Evolutionary conservation across 2,888 invertebrate species (phyloP), one percentile per base, ranked within the genome.

Genomic region (Eulithis testata): DNA sequence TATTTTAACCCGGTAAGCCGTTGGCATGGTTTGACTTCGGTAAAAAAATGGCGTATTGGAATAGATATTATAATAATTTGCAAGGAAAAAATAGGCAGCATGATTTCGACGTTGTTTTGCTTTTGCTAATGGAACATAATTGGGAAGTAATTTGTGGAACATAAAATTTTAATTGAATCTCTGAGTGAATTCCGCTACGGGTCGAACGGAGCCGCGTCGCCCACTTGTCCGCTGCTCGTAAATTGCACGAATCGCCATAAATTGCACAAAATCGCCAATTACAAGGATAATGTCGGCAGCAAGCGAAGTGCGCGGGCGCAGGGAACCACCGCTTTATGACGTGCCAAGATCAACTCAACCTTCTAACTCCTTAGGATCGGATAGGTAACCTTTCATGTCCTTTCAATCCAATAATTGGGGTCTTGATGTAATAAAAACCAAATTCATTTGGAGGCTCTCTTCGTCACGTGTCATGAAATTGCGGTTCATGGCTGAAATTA

Each of bases 191-290:
- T 89, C 86, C 74, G 79, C 81, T 76, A 77, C 75, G 77, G 76
- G 70, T 74, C 75, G 75, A 76, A 80, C 74, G 85, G 84, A 83
- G 78, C 70, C 57, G 66, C 82, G 85, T 90, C 87, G 87, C 83
- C 87, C 88, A 87, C 89, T 87, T 91, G 91, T 90, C 90, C 87
- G 89, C 88, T 89, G 90, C 81, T 89, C 91, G 88, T 91, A 91
- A 92, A 91, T 91, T 91, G 88, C 85, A 77, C 73, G 85, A 85
- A 88, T 89, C 87, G 88, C 88, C 87, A 91, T 92, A 91, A 91
- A 91, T 91, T 91, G 89, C 86, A 85, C 87, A 85, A 91, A 91
- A 90, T 91, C 90, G 79, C 87, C 88, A 90, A 90, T 91, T 90
- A 91, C 86, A 87, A 85, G 85, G 85, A 86, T 87, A 88, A 87